A percentile compares a stretch with the other conserved stretches of the same genome.
Conservation (phyloP, 2,888 invertebrate species). For the Ramazzottius varieornatus region DNA sequence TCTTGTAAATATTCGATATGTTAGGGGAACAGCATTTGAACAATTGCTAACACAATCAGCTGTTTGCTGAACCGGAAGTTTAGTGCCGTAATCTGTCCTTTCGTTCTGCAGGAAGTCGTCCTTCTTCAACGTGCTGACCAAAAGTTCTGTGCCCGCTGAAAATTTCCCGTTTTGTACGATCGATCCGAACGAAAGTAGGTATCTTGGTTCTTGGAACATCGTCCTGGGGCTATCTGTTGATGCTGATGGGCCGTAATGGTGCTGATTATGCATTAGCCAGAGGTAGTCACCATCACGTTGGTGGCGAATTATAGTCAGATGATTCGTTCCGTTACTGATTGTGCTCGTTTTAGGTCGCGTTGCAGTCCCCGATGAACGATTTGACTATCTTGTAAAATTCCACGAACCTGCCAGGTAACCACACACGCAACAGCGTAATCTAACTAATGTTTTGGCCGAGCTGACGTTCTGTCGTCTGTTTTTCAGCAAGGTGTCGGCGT, state of each 20-base stretch:
- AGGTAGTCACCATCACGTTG: no score
- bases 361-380: slow-evolving; percentile 81
- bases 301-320: no score
- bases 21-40: no score
- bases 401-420: slow-evolving; percentile 74
- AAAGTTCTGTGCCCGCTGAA: slow-evolving; percentile 85
- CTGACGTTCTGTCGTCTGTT: no score
- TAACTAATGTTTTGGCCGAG: no score
- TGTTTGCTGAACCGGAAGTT: neutral
- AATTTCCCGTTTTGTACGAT: slow-evolving; percentile 99
- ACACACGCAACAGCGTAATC: no score
- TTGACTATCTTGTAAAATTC: slow-evolving; percentile 67
- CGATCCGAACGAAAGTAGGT: slow-evolving; percentile 99
- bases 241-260: neutral
- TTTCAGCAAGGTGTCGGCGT: slow-evolving; percentile 85
- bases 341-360: no score
- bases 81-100: slow-evolving; percentile 3
- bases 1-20: neutral
- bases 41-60: no score
- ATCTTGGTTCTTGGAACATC: no score
- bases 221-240: slow-evolving; percentile 3
- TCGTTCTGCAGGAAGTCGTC: slow-evolving; percentile 46
- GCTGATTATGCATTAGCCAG: no score
- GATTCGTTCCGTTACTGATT: no score
- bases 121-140: slow-evolving; percentile 95